Evolutionary conservation across 1,140 invertebrate genomes (phyloP), one percentile per base, ranked within the genome.

Genomic region (Listronotus bonariensis): DNA sequence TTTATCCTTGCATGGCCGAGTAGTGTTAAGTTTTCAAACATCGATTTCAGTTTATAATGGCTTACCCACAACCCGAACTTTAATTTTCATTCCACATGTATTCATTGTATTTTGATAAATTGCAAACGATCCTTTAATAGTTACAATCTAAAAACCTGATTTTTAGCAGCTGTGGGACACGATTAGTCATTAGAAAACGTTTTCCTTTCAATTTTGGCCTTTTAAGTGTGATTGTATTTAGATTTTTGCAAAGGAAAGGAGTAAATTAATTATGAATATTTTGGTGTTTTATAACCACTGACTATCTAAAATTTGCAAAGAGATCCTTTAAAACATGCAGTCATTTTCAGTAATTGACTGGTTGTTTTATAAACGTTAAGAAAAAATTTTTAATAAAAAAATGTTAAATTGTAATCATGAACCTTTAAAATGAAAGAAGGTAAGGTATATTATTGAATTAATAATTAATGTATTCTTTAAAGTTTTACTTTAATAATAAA

Each of bases 41-140:
- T 76, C 69, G 74, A 74, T 74, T 72, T 69, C 55, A 53, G 52
- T 65, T 67, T 64, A 63, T 69, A 71, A 73, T 74, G 71, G 70
- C 70, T 68, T 62, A 58, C 54, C 34, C 14, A 60, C 70, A 46
- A 74, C 61, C 58, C 41, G 61, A 58, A 60, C 64, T 68, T 61
- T 67, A 65, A 64, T 70, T 65, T 63, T 71, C 45, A 65, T 48
- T 51, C 34, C 43, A 58, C 67, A 68, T 71, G 51, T 58, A 51
- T 45, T 42, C 36, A 18, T 51, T 36, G 12, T 58, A 32, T 43
- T 70, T 68, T 55, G n/a, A 18, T 45, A 66, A 58, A 48, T 63
- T 64, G 31, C 38, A 48, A 31, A 48, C 26, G 51, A 43, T 45
- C 42, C 20, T 34, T 12, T 20, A 46, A 43, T 61, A 51, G 43